Evolutionary conservation across 2,113 vertebrate species (phyloP).

Genomic region (Pluvianellus socialis): DNA sequence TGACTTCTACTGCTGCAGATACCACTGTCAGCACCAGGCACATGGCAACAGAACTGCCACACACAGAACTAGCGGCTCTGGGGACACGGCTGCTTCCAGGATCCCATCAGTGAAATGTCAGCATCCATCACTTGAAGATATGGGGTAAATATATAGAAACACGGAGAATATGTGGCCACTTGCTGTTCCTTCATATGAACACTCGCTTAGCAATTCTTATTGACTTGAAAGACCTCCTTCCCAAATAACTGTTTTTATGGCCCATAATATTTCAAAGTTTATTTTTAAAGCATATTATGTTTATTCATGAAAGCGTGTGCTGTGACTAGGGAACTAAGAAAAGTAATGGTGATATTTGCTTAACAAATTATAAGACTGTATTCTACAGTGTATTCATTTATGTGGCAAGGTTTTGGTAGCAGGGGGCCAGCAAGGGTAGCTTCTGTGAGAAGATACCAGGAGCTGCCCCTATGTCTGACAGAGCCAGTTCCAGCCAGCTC

Average conservation of each 20-base stretch:
- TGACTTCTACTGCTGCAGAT: neutral
- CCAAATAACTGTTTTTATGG: neutral
- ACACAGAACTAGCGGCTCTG: neutral
- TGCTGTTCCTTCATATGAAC: neutral
- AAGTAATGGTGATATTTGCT: neutral
- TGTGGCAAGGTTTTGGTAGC: neutral
- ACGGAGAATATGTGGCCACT: neutral
- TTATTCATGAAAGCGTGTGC: neutral
- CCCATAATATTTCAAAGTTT: neutral
- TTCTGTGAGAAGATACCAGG: no score
- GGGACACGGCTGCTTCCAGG: neutral
- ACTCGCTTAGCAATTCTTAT: neutral
- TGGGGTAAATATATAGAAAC: neutral
- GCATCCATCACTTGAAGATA: neutral
- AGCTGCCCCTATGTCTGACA: no score
- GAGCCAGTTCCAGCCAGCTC: neutral
- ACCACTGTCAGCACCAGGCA: neutral
- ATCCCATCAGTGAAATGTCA: neutral
- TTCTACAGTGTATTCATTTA: neutral
- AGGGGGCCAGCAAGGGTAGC: neutral
- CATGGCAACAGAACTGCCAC: neutral
- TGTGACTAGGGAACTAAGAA: neutral
- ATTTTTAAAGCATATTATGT: neutral
- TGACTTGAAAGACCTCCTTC: neutral
- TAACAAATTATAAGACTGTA: neutral